phyloP scores from a whole-genome alignment of 37 sponge, comb jelly and placozoan genomes.

The Amphimedon queenslandica region DNA sequence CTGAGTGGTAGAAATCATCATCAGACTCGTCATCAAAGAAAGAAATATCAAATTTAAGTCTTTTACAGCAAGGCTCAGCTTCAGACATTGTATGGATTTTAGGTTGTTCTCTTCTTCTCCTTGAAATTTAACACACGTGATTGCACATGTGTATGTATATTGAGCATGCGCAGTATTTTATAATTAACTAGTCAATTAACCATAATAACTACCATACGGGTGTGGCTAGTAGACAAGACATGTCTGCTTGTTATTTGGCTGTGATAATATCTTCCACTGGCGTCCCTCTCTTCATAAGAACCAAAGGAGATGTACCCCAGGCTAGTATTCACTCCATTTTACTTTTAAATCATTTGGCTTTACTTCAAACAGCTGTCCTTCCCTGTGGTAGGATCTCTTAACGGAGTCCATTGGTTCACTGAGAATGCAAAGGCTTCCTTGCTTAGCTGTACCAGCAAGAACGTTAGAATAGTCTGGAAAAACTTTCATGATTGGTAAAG shows the following conservation, averaged over 20 bases:
- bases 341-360: neutral
- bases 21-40: too few species aligned
- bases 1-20: too few species aligned
- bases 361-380: constrained; percentile 38
- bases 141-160: too few species aligned
- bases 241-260: constrained; percentile 46
- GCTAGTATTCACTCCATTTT: constrained; percentile 9
- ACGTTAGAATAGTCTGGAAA: constrained; percentile 17
- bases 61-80: too few species aligned
- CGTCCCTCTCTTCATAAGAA: constrained; percentile 57
- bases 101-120: too few species aligned
- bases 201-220: too few species aligned
- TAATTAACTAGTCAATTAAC: too few species aligned
- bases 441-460: constrained; percentile 31
- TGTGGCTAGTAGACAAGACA: too few species aligned
- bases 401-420: constrained; percentile 46
- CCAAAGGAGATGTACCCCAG: constrained; percentile 40
- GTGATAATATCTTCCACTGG: constrained; percentile 25
- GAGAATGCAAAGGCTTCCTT: constrained; percentile 26
- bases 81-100: too few species aligned
- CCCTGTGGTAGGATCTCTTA: constrained; percentile 48
- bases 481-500: constrained; percentile 27
- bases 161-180: too few species aligned
- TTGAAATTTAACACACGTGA: too few species aligned
- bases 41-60: too few species aligned